Percentiles rank a stretch among this genome's conserved stretches.
These are phyloP conservation scores for Hycleus cichorii DNA, from an alignment of 1,140 invertebrate genomes.

Conservation along the genomic window DNA sequence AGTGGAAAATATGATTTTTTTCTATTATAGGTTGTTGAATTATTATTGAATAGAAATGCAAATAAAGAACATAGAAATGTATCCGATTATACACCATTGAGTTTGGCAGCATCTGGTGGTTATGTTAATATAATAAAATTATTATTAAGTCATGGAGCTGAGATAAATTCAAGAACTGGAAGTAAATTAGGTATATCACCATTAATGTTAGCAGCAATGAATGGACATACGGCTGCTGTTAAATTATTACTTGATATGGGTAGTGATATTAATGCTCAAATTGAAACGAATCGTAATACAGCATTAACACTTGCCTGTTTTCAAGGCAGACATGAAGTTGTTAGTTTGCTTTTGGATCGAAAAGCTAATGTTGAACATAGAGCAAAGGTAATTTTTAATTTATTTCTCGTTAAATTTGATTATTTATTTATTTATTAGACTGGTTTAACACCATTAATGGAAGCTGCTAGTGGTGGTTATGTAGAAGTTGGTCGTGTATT, in stretches of 20 bases:
- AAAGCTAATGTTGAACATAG: constrained; percentile 99
- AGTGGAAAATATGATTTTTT: not conserved
- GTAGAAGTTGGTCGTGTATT: constrained; percentile 95
- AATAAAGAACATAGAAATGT: constrained; percentile 99
- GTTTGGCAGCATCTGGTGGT: constrained; percentile 93
- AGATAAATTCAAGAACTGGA: constrained; percentile 97
- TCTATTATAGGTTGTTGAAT: constrained; percentile 67
- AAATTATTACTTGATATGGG: constrained; percentile 93
- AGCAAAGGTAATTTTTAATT: constrained; percentile 65
- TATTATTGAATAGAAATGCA: constrained; percentile 76
- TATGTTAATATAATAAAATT: constrained; percentile 98
- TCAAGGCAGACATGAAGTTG: constrained; percentile 97
- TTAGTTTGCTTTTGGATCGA: constrained; percentile 88
- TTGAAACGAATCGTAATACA: constrained; percentile 98
- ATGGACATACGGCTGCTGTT: constrained; percentile 91
- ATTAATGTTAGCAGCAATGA: constrained; percentile 99
- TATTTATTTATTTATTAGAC: constrained; percentile 51
- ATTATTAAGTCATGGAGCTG: constrained; percentile 82
- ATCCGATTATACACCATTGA: constrained; percentile 97
- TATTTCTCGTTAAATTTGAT: not conserved
- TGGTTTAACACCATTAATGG: constrained; percentile 97
- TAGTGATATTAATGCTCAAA: constrained; percentile 99
- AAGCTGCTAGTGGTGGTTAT: constrained; percentile 97
- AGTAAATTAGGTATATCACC: constrained; percentile 98
- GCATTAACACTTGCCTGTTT: constrained; percentile 98